phyloP scores from a whole-genome alignment of 2,888 invertebrate genomes.

The Dolichopus griseipennis region DNA sequence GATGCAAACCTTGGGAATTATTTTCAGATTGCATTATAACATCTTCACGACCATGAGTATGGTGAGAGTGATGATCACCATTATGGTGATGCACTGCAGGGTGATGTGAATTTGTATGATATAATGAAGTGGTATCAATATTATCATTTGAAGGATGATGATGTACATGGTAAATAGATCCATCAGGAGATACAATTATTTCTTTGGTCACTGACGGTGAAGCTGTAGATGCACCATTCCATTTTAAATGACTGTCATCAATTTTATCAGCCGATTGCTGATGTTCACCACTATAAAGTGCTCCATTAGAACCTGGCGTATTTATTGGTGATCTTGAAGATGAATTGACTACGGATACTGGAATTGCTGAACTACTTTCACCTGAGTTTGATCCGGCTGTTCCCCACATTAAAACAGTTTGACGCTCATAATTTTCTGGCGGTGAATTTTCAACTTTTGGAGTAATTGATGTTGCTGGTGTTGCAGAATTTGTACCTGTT shows the following conservation, averaged over 20 bases:
- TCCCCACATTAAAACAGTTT: constrained; percentile 93
- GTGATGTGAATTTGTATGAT: constrained; percentile 13
- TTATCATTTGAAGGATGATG: constrained; percentile 21
- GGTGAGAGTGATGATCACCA: constrained; percentile 26
- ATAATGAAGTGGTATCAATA: constrained; percentile 8
- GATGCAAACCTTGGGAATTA: constrained; percentile 30
- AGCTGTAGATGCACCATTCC: constrained; percentile 20
- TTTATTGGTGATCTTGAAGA: constrained; percentile 39
- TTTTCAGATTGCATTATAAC: constrained; percentile 23
- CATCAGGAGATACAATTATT: neutral
- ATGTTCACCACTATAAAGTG: constrained; percentile 23
- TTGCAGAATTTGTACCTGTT: constrained; percentile 7
- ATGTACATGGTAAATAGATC: constrained; percentile 19
- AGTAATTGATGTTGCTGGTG: constrained; percentile 24
- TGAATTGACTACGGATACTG: constrained; percentile 23
- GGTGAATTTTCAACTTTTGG: constrained; percentile 39
- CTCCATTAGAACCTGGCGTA: constrained; percentile 42
- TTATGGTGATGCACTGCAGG: constrained; percentile 18
- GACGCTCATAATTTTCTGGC: constrained; percentile 50
- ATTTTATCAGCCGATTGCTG: constrained; percentile 18
- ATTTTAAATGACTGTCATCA: constrained; percentile 24
- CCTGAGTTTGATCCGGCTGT: constrained; percentile 38
- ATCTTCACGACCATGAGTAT: constrained; percentile 23
- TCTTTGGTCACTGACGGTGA: constrained; percentile 18
- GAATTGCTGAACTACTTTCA: constrained; percentile 22